Conservation (phyloP, 2,888 invertebrate genomes). For the Philaethria dido region DNA sequence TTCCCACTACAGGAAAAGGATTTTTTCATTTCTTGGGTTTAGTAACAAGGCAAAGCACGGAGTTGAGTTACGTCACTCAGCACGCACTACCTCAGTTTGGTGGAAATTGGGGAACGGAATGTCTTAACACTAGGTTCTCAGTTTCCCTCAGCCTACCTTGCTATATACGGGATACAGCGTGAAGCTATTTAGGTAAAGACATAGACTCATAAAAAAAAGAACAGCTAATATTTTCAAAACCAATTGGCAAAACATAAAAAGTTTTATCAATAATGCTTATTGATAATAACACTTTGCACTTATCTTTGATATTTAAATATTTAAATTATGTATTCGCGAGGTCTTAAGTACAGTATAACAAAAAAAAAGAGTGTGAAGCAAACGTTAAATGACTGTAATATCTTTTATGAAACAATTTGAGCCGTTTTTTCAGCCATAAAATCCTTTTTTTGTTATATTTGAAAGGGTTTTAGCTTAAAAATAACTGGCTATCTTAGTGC, state of each 20-base stretch:
- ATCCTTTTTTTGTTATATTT: neutral
- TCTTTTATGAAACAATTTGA: neutral
- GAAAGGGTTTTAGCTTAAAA: neutral
- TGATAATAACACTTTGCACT: slow-evolving; percentile 5
- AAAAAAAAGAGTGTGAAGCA: neutral
- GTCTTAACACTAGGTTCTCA: too few relatives aligned
- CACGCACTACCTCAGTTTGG: too few relatives aligned
- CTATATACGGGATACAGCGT: too few relatives aligned
- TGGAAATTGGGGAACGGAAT: too few relatives aligned
- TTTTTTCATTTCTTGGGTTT: too few relatives aligned
- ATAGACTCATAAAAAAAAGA: too few relatives aligned
- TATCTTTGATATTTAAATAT: slow-evolving; percentile 5
- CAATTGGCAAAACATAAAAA: neutral
- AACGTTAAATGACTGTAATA: neutral
- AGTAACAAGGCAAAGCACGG: too few relatives aligned
- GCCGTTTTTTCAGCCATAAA: neutral
- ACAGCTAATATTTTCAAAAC: too few relatives aligned
- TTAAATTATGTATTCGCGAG: neutral
- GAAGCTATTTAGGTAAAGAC: too few relatives aligned
- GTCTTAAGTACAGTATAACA: neutral
- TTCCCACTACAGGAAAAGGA: too few relatives aligned
- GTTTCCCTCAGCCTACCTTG: too few relatives aligned
- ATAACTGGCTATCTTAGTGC: neutral
- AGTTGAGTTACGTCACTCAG: too few relatives aligned
- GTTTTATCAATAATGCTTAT: neutral